Evolutionary conservation across 2,888 invertebrate species (phyloP).

Genomic region (Fragum whitleyi): DNA sequence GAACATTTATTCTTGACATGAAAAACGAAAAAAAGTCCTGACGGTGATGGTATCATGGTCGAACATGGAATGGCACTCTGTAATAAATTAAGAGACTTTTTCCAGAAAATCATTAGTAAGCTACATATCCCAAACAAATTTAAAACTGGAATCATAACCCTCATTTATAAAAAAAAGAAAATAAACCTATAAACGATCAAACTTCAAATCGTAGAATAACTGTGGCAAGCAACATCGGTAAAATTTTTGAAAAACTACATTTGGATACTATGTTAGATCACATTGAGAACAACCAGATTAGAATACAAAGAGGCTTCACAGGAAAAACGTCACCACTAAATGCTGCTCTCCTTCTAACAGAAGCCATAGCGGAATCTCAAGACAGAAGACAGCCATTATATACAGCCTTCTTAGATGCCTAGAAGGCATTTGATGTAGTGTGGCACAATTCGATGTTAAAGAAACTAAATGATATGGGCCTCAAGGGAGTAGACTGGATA

Average conservation of each 20-base stretch:
- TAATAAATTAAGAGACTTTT: background rate
- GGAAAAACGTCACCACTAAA: background rate
- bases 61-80: background rate
- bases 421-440: background rate
- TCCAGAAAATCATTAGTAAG: background rate
- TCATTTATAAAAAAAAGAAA: background rate
- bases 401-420: background rate
- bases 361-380: background rate
- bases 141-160: background rate
- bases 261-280: background rate
- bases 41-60: background rate
- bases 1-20: too few species aligned
- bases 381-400: background rate
- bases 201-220: constrained; percentile 2
- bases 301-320: constrained; percentile 15
- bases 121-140: background rate
- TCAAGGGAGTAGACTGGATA: background rate
- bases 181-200: background rate
- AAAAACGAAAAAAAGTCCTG: too few species aligned
- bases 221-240: background rate
- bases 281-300: background rate
- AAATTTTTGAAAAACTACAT: background rate
- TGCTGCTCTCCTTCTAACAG: constrained; percentile 1
- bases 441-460: background rate
- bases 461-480: background rate